Evolutionary conservation across 2,113 vertebrate genomes (phyloP), one percentile per base, ranked within the genome.

Genomic region (Datnioides undecimradiatus): DNA sequence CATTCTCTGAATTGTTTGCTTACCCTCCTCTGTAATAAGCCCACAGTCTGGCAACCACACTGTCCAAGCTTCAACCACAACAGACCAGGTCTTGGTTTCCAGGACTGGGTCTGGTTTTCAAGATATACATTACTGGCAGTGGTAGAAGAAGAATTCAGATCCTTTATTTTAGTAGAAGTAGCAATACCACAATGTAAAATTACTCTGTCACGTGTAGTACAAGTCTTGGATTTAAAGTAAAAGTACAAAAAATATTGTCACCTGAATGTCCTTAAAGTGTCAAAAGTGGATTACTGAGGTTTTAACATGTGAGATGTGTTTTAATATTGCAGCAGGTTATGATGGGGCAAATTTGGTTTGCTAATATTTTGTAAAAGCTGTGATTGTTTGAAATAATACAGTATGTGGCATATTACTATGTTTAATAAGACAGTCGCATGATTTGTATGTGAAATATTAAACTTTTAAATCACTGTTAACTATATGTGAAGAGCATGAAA

Each of bases 1-100:
- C 69, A 88, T 88, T 84, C 62, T 88, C 59, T 83, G 71, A 83
- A 83, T 70, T 84, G 84, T 89, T 87, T 92, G 81, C 78, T 88
- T 91, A 89, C 62, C 59, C 85, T 91, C 38, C 72, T 82, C 75
- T 86, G 88, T 88, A 80, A 89, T 84, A 82, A 91, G 63, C 76
- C 76, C 68, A 87, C 79, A 88, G 78, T 87, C 66, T 84, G 79
- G 79, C 82, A 90, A 90, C 89, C 76, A 13, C 89, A 78, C 46
- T 70, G 73, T 86, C 83, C 83, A 90, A 77, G 83, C 73, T 78
- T 59, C 73, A 79, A 87, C 90, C 91, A 88, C 90, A 93, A 74
- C 59, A 84, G 80, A 76, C 46, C 82, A 90, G 67, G 55, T 83
- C 62, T 83, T 60, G 64, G 74, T 81, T 89, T 88, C 76, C 48